Conservation (phyloP, 92 coral and sea anemone species). For the Epizoanthus fatuus region DNA sequence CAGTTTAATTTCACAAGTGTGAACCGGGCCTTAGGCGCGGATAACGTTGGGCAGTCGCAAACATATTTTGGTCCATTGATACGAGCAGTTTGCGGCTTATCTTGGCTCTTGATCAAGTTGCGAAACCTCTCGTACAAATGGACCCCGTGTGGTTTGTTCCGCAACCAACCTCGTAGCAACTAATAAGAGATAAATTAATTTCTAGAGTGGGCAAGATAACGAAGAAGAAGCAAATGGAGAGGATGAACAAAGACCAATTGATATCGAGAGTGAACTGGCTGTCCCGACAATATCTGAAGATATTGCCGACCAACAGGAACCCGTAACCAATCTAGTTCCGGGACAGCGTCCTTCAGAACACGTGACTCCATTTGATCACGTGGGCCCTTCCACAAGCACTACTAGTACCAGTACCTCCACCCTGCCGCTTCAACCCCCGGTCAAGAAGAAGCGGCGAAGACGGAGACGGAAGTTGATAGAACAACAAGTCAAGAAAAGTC, state of each 20-base stretch:
- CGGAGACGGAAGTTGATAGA: conserved; percentile 60
- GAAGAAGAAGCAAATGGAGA: background rate
- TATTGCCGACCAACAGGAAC: conserved; percentile 7
- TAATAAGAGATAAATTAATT: background rate
- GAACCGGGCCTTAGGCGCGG: too few species aligned
- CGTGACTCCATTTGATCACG: background rate
- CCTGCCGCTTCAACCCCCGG: conserved; percentile 42
- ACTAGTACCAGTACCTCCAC: conserved; percentile 34
- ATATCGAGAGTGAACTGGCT: background rate
- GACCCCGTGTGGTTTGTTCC: too few species aligned
- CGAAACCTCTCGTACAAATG: too few species aligned
- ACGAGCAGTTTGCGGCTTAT: too few species aligned
- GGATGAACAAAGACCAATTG: background rate
- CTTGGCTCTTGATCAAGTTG: too few species aligned
- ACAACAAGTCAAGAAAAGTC: conserved; percentile 48
- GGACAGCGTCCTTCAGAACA: background rate
- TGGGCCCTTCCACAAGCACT: conserved; percentile 32
- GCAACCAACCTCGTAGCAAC: too few species aligned
- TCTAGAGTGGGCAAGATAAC: conserved; percentile 4
- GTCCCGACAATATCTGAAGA: conserved; percentile 2
- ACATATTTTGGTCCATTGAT: too few species aligned
- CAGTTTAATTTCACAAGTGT: too few species aligned
- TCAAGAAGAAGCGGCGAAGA: conserved; percentile 60
- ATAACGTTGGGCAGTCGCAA: too few species aligned
- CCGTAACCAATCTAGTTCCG: background rate